These are phyloP conservation scores for Nothobranchius kuhntae DNA, from an alignment of 2,113 vertebrate genomes.

Conservation along the genomic window DNA sequence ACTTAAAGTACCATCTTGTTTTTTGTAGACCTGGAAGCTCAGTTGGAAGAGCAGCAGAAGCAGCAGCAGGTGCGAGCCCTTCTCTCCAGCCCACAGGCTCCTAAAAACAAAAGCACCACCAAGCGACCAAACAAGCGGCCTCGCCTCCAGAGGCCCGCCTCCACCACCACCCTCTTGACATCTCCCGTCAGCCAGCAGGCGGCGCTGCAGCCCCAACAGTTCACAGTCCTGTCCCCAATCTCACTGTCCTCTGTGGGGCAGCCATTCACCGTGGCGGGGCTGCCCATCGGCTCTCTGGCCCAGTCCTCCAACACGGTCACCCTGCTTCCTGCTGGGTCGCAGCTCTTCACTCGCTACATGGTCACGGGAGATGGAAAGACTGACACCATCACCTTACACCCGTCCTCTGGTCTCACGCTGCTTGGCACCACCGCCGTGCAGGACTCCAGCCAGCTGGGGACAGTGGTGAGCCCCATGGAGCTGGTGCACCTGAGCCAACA, in stretches of 20 bases:
- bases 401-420: conserved; percentile 88
- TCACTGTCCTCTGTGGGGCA: conserved; percentile 75
- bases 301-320: conserved; percentile 79
- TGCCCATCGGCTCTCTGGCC: conserved; percentile 85
- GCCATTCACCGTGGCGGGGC: conserved; percentile 87
- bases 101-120: conserved; percentile 85
- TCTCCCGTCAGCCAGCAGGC: conserved; percentile 81
- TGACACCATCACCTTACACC: conserved; percentile 89
- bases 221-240: conserved; percentile 79
- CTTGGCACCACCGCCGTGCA: conserved; percentile 85
- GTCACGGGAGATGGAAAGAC: conserved; percentile 80
- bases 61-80: conserved; percentile 83
- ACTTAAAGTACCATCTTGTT: not conserved
- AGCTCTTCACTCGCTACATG: conserved; percentile 88
- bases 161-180: conserved; percentile 87
- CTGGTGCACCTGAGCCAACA: conserved; percentile 88
- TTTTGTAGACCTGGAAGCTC: conserved; percentile 86
- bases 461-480: conserved; percentile 87
- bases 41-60: conserved; percentile 93
- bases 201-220: conserved; percentile 73
- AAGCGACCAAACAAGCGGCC: conserved; percentile 87
- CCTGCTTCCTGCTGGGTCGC: conserved; percentile 85
- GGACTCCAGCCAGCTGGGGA: conserved; percentile 83
- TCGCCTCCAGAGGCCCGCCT: conserved; percentile 90
- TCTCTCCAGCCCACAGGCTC: conserved; percentile 82